Base-by-base conservation (phyloP, 2,888 invertebrate genomes). In the Cryptops parisi region DNA sequence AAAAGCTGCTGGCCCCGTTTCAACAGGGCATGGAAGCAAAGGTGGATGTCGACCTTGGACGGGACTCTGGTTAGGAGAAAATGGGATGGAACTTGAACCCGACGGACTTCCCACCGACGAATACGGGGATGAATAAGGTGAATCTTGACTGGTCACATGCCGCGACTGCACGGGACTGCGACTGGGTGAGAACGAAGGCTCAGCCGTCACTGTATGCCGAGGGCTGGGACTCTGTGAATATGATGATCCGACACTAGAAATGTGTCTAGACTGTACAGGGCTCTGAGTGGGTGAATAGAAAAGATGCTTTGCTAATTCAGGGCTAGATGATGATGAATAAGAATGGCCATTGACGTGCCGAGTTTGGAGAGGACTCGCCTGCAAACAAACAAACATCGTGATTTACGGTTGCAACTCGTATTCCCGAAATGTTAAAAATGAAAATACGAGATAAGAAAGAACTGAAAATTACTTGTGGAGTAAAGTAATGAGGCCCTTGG, bases 281-380 rank as follows among this genome's bases (percentile, higher is more conserved):
- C 84, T 84, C 61, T 88, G 87, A 51, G 84, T 86, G 3, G 89
- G 88, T 60, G 87, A 87, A 70, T 82, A 81, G 64, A 88, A 89
- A 65, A 57, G 53, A 23, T 54, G 47, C 26, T 55, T 57, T 19
- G 56, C 55, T 40, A 57, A 52, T 33, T 57, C 57, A 41, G 57
- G 57, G 41, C 57, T 57, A 12, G 57, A 57, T 44, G 57, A 57
- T 5, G 57, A 57, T 17, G 57, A 57, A 21, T 57, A 57, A 15
- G 57, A 57, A 24, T 55, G 55, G 27, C 46, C 56, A 44, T 57
- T 57, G 17, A 47, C 48, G 43, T 57, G 55, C 25, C 57, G 55
- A 19, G 55, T 49, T 47, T 55, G 55, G 19, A 57, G 44, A 4
- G 57, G 57, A 21, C 52, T 52, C 45, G 52, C 52, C 52, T 50